Base-by-base conservation (phyloP, 2,888 invertebrate species). In the Melipona bicolor region DNA sequence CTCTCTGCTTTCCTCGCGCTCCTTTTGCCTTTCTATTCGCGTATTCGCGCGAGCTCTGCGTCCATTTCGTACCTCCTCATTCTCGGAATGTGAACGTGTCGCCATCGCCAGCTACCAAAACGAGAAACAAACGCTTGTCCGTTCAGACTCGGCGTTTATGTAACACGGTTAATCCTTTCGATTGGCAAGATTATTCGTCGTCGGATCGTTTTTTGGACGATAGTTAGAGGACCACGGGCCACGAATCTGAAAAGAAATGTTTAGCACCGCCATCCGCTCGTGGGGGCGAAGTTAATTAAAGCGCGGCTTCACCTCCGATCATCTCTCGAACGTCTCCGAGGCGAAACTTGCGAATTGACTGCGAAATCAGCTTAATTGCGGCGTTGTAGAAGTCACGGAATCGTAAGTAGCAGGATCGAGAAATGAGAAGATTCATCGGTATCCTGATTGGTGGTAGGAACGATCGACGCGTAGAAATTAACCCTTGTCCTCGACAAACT, bases 21-120 rank as follows among this genome's bases (percentile, higher is more conserved):
- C 73, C 59, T 85, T 85, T 85, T 83, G 59, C 64, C 85, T 68
- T 81, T 86, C 78, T 83, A 86, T 86, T 88, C 67, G 77, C 50
- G 69, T 52, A 73, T 72, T 67, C 67, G 76, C 27, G 62, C 86
- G 81, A 77, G 70, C 80, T 69, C 75, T 70, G 69, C 24, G 50
- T 24, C 5, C 24, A 13, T 24, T 54, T 54, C 36, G 19, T 59
- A 13, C 24, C 32, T 54, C 81, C 54, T 50, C 36, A 4, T 54
- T 61, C 52, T 50, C 19, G n/a, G n/a, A 24, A 27, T 52, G 36
- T 43, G 49, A 52, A 27, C 56, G 36, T 71, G 19, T 43, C 59
- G 72, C 81, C 50, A 65, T 70, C 61, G 67, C 67, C 68, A 52
- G 69, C 72, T 77, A 65, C 72, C 72, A 71, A 83, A 72, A 68